phyloP scores from a whole-genome alignment of 2,113 vertebrate species.

The Hyaena hyaena region DNA sequence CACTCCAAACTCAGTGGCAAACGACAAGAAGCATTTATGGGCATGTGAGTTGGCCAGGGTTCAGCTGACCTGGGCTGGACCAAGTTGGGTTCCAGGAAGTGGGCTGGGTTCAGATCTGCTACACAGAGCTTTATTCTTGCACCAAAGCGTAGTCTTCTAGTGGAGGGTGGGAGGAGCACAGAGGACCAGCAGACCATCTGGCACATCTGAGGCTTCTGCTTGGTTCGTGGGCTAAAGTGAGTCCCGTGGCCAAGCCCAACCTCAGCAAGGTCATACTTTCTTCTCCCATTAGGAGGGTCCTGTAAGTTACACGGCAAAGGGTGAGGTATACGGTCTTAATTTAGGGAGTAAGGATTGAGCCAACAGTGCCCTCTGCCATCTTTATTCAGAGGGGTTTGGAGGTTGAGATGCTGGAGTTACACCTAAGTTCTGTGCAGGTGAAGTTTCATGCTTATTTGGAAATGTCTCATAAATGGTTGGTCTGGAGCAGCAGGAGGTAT shows the following conservation, averaged over 20 bases:
- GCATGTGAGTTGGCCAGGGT: not conserved
- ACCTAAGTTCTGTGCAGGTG: not conserved
- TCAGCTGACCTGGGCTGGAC: not conserved
- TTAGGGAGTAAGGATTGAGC: not conserved
- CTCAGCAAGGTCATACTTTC: not conserved
- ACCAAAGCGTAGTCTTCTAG: not conserved
- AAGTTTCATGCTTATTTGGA: not conserved
- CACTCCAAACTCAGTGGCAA: not conserved
- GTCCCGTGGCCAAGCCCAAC: not conserved
- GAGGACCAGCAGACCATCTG: not conserved
- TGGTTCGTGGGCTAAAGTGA: not conserved
- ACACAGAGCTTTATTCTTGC: not conserved
- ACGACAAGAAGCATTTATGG: not conserved
- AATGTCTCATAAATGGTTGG: not conserved
- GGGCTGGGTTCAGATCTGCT: not conserved
- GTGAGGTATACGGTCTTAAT: not conserved
- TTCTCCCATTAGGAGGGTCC: not conserved
- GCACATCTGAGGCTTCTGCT: not conserved
- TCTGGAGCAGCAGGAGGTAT: not conserved
- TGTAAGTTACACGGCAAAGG: not conserved
- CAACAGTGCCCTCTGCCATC: fast-evolving
- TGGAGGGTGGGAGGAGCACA: not conserved
- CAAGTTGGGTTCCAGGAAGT: not conserved
- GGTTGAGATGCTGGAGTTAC: not conserved
- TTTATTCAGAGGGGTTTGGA: not conserved